These are phyloP conservation scores for Pharmacophagus antenor DNA, from an alignment of 2,888 invertebrate genomes.

Conservation along the genomic window DNA sequence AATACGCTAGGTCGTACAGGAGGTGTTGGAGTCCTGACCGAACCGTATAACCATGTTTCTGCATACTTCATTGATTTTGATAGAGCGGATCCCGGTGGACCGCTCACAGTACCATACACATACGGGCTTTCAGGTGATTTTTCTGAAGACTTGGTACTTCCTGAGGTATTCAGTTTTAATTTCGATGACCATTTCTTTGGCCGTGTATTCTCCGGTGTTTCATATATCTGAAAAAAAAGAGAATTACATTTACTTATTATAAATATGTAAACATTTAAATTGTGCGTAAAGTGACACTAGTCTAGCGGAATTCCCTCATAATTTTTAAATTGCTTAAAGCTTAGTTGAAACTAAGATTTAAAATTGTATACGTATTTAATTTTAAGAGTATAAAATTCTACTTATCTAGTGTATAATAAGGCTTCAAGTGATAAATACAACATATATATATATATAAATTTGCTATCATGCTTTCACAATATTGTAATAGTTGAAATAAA, in stretches of 20 bases:
- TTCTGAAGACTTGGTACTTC: constrained; percentile 69
- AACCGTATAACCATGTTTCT: constrained; percentile 92
- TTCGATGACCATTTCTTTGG: constrained; percentile 88
- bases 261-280: background rate
- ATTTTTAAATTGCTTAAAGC: too few relatives aligned
- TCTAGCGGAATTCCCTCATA: too few relatives aligned
- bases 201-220: constrained; percentile 76
- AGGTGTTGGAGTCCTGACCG: constrained; percentile 82
- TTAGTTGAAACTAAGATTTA: too few relatives aligned
- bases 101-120: constrained; percentile 75
- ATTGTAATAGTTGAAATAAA: too few relatives aligned
- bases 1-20: constrained; percentile 73
- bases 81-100: constrained; percentile 85
- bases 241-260: constrained; percentile 1
- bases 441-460: too few relatives aligned
- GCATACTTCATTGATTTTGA: constrained; percentile 92
- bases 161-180: constrained; percentile 81
- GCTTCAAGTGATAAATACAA: too few relatives aligned
- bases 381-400: too few relatives aligned
- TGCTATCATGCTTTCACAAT: too few relatives aligned
- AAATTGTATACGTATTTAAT: too few relatives aligned
- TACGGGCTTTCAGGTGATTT: constrained; percentile 73
- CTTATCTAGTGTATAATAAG: too few relatives aligned
- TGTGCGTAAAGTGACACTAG: too few relatives aligned
- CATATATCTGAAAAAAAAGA: constrained; percentile 71